Conservation (phyloP, 2,113 vertebrate genomes). For the Holacanthus passer region DNA sequence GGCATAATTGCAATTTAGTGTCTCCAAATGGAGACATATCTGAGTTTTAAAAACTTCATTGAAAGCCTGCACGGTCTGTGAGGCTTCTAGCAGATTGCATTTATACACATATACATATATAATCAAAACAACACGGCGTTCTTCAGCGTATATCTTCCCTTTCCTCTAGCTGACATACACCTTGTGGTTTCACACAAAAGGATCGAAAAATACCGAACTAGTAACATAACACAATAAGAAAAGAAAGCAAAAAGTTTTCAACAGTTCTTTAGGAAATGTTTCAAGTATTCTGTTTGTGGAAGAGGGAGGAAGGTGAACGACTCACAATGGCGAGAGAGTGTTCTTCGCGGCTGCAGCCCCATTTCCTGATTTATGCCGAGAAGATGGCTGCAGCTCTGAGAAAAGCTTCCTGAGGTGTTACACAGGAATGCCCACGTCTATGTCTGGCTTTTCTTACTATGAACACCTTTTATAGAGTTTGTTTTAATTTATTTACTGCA, state of each 20-base stretch:
- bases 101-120: background rate
- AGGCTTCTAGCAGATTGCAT: background rate
- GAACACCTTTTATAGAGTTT: background rate
- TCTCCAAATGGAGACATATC: too few relatives aligned
- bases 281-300: background rate
- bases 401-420: constrained; percentile 1
- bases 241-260: background rate
- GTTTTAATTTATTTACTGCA: too few relatives aligned
- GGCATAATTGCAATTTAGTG: background rate
- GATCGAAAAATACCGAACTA: background rate
- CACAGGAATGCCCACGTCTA: background rate
- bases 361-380: constrained; percentile 38
- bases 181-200: background rate
- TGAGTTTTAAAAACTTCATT: too few relatives aligned
- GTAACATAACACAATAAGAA: background rate
- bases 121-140: background rate
- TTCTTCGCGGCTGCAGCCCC: background rate
- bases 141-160: background rate
- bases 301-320: background rate
- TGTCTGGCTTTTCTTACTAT: background rate
- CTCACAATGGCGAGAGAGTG: background rate
- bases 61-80: too few relatives aligned
- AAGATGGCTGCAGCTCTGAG: constrained; percentile 28
- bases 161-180: background rate
- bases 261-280: background rate